Percentiles rank a stretch among this genome's conserved stretches.
These are phyloP conservation scores for Eupeodes latifasciatus DNA, from an alignment of 2,888 invertebrate species.

Conservation along the genomic window DNA sequence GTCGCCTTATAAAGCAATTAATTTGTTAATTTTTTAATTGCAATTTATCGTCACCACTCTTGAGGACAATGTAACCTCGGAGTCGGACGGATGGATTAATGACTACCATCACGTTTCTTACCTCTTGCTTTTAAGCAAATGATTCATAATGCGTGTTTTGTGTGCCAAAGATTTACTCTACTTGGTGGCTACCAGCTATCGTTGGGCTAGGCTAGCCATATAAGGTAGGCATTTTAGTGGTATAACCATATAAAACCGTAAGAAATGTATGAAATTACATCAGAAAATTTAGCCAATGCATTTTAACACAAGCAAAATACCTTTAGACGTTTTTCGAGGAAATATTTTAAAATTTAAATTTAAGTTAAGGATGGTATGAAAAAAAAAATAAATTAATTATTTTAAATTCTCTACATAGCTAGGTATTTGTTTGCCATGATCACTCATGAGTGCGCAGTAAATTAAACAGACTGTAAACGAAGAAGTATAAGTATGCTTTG, in stretches of 20 bases:
- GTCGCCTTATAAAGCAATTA: not conserved
- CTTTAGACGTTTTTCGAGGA: not conserved
- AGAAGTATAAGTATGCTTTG: too few relatives aligned
- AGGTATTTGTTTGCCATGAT: too few relatives aligned
- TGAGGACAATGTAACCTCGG: constrained; percentile 61
- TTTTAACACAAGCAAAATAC: not conserved
- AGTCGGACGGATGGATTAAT: not conserved
- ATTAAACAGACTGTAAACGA: too few relatives aligned
- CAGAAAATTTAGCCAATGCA: not conserved
- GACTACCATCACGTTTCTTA: not conserved
- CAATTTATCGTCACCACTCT: constrained; percentile 34
- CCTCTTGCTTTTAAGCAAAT: not conserved
- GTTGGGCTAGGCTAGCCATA: not conserved
- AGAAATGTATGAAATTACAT: not conserved
- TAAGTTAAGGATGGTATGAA: too few relatives aligned
- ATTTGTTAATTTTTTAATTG: constrained; percentile 38
- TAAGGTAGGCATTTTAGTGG: not conserved
- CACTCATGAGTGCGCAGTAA: too few relatives aligned
- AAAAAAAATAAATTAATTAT: too few relatives aligned
- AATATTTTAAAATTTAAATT: too few relatives aligned
- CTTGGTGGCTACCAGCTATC: not conserved
- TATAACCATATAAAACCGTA: not conserved
- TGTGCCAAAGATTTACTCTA: not conserved
- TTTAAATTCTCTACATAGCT: too few relatives aligned
- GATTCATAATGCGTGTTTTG: not conserved